Evolutionary conservation across 2,888 invertebrate genomes (phyloP).

Genomic region (Poecilobothrus nobilitatus): DNA sequence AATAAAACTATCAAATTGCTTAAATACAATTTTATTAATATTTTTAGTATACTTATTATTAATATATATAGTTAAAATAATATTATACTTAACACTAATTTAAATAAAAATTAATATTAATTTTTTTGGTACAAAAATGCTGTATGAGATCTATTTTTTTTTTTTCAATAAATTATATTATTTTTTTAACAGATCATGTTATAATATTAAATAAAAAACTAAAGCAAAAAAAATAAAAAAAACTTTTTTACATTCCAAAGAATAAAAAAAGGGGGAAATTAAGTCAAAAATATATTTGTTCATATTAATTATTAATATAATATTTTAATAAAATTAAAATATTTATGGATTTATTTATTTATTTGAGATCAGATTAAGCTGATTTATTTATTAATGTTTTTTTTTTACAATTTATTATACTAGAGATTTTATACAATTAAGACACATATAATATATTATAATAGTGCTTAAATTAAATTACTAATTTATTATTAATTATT

Average conservation of each 20-base stretch:
- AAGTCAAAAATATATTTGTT: no score
- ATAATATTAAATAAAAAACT: no score
- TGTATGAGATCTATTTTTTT: neutral
- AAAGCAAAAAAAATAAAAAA: no score
- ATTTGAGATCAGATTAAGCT: slow-evolving; percentile 9
- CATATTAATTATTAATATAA: no score
- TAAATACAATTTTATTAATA: no score
- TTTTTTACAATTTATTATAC: neutral
- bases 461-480: no score
- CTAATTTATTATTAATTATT: neutral
- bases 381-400: slow-evolving; percentile 10
- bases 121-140: neutral
- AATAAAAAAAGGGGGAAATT: no score
- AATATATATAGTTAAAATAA: neutral
- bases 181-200: no score
- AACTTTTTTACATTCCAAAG: no score
- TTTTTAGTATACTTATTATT: no score
- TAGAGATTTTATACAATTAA: neutral
- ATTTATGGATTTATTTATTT: neutral
- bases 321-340: no score
- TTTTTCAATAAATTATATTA: neutral
- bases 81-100: neutral
- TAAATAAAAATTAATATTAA: neutral
- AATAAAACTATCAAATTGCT: neutral
- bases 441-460: neutral